These are phyloP conservation scores for Pseudomyrmex gracilis DNA, from an alignment of 1,140 invertebrate species.

Conservation along the genomic window DNA sequence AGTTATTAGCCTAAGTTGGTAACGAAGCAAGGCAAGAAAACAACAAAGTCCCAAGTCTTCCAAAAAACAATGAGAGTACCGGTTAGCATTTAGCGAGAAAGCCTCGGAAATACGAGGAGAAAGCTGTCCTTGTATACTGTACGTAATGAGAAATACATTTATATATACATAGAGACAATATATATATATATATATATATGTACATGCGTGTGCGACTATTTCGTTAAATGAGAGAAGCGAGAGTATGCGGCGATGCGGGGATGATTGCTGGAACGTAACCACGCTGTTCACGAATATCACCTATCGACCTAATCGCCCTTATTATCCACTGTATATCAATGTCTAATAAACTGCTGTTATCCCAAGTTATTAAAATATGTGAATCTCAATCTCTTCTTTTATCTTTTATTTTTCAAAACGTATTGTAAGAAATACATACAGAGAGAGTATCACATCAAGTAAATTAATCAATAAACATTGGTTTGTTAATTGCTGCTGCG, in stretches of 20 bases:
- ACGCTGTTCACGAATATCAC: constrained; percentile 74
- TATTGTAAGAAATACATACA: not conserved
- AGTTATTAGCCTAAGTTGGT: constrained; percentile 74
- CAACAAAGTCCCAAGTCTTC: constrained; percentile 83
- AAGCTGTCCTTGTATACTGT: constrained; percentile 65
- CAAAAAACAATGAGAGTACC: constrained; percentile 71
- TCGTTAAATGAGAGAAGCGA: constrained; percentile 47
- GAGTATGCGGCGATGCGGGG: constrained; percentile 38
- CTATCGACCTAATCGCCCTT: constrained; percentile 74
- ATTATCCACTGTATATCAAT: constrained; percentile 85
- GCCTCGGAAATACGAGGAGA: constrained; percentile 34
- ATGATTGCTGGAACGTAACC: constrained; percentile 72
- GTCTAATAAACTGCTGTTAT: constrained; percentile 85
- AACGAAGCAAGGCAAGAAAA: constrained; percentile 60
- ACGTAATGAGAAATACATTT: constrained; percentile 61
- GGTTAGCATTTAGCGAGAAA: constrained; percentile 64
- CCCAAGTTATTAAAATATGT: constrained; percentile 53
- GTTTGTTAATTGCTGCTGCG: too few relatives aligned
- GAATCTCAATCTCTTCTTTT: not conserved
- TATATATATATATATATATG: constrained; percentile 58
- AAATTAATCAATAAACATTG: not conserved
- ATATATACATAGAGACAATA: constrained; percentile 64
- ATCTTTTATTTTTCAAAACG: constrained; percentile 21
- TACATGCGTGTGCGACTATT: constrained; percentile 66
- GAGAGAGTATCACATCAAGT: not conserved